phyloP scores from a whole-genome alignment of 2,113 vertebrate genomes.

The Hemiprocne comata region DNA sequence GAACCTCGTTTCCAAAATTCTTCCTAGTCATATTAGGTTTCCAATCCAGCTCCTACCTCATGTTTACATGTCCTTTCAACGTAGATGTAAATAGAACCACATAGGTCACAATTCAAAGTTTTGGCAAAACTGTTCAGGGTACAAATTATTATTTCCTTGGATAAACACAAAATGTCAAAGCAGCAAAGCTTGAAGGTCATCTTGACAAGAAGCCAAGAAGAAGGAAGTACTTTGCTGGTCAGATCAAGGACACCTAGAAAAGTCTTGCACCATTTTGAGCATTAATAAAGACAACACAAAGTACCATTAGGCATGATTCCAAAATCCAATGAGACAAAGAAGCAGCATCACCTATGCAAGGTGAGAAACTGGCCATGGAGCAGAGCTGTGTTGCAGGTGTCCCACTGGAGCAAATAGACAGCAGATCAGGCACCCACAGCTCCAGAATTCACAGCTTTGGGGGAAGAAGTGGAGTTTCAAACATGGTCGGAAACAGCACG shows the following conservation, averaged over 20 bases:
- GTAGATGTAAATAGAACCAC: background rate
- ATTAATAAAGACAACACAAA: background rate
- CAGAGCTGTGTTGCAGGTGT: background rate
- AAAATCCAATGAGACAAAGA: background rate
- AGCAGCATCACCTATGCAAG: background rate
- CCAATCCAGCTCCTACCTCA: background rate
- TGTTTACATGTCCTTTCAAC: background rate
- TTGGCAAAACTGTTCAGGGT: background rate
- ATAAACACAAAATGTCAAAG: background rate
- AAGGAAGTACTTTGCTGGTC: background rate
- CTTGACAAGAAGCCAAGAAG: background rate
- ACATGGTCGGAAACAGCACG: background rate
- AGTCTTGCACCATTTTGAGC: background rate
- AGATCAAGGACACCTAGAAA: background rate
- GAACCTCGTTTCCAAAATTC: background rate
- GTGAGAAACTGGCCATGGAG: background rate
- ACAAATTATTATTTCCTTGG: background rate
- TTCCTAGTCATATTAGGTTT: background rate
- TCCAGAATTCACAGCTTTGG: background rate
- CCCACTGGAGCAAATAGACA: background rate
- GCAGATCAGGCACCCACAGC: background rate
- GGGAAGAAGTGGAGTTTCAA: background rate
- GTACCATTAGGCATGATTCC: background rate
- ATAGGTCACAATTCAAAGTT: background rate
- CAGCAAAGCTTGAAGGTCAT: background rate